Conservation (phyloP, 1,140 invertebrate genomes). For the Araneus ventricosus region DNA sequence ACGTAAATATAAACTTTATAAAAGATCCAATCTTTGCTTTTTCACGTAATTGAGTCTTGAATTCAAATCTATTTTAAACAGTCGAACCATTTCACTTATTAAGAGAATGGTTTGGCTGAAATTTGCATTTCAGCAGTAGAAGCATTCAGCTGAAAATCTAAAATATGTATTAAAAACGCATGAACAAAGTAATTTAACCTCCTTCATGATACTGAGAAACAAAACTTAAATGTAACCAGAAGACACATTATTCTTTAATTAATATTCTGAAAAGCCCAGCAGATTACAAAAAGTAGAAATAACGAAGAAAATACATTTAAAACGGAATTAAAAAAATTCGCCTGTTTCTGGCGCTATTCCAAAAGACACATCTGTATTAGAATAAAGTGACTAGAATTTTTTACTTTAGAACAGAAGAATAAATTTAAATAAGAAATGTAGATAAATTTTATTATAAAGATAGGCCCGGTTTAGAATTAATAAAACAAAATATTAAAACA, state of each 20-base stretch:
- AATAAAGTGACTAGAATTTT: not conserved
- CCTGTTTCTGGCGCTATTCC: not conserved
- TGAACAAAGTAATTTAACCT: not conserved
- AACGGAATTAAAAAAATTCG: not conserved
- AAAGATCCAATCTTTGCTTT: no score
- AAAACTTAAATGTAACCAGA: not conserved
- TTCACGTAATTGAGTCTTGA: no score
- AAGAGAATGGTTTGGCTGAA: no score
- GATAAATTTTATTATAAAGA: not conserved
- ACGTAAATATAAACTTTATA: no score
- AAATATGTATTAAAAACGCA: no score
- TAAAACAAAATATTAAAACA: not conserved
- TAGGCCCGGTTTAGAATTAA: not conserved
- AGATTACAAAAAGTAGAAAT: not conserved
- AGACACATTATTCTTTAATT: conserved; percentile 12
- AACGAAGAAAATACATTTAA: not conserved
- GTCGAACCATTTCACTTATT: no score
- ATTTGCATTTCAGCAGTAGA: no score
- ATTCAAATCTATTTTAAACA: no score
- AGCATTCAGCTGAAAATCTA: no score
- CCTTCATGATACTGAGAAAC: not conserved
- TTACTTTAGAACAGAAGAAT: not conserved
- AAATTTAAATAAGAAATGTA: not conserved
- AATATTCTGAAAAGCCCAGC: conserved; percentile 10
- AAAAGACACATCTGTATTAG: not conserved